These are phyloP conservation scores for Diglossa cyanea DNA, from an alignment of 2,797 vertebrate genomes.

Conservation along the genomic window DNA sequence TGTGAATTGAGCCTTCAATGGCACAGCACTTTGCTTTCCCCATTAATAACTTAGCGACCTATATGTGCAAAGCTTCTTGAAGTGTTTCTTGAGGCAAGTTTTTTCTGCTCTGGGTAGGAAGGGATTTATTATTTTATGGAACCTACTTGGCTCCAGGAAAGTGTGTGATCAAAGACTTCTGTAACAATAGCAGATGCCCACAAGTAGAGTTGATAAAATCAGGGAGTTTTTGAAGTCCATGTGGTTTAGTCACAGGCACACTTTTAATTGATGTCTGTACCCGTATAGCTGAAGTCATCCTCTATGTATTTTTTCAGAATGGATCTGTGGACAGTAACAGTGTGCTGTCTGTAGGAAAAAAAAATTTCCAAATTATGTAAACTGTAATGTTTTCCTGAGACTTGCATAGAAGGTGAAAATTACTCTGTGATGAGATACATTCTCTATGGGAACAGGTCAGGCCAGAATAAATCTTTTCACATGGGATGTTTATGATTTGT, in stretches of 20 bases:
- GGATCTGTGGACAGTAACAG: background rate
- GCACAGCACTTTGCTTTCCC: background rate
- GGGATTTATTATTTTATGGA: slow-evolving; percentile 25
- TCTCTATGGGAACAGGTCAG: background rate
- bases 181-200: background rate
- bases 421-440: background rate
- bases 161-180: background rate
- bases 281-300: background rate
- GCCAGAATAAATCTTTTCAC: background rate
- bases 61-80: slow-evolving; percentile 6
- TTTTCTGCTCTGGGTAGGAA: background rate
- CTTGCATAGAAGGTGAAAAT: background rate
- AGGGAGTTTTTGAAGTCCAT: background rate
- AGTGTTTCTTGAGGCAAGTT: slow-evolving; percentile 16
- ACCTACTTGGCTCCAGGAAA: background rate
- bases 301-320: background rate
- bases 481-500: background rate
- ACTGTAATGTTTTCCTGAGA: background rate
- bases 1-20: slow-evolving; percentile 25
- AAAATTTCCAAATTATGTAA: background rate
- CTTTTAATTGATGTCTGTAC: background rate
- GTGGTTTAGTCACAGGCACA: background rate
- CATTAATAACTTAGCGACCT: background rate
- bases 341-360: background rate
- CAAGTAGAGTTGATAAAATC: background rate